phyloP scores from a whole-genome alignment of 2,888 invertebrate genomes.

The Pyrgus malvae region DNA sequence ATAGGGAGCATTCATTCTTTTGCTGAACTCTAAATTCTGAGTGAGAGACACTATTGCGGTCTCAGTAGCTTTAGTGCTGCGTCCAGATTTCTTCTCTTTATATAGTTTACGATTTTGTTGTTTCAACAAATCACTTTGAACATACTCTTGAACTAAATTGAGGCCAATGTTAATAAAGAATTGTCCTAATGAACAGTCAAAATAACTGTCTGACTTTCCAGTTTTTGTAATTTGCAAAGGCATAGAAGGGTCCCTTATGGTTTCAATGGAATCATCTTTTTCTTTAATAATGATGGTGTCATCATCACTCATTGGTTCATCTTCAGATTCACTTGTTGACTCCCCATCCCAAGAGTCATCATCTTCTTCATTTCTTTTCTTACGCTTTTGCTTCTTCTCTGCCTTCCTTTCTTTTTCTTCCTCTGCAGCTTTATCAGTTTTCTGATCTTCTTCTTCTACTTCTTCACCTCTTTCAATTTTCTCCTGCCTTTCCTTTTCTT shows the following conservation, averaged over 20 bases:
- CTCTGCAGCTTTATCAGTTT: conserved; percentile 43
- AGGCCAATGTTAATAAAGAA: conserved; percentile 96
- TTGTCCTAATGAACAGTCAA: conserved; percentile 94
- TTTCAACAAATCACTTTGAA: conserved; percentile 94
- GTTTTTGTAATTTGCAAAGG: conserved; percentile 63
- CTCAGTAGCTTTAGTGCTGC: conserved; percentile 87
- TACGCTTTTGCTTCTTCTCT: conserved; percentile 59
- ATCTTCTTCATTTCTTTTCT: conserved; percentile 72
- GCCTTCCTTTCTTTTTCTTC: conserved; percentile 53
- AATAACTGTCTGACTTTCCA: conserved; percentile 86
- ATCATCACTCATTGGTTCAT: conserved; percentile 70
- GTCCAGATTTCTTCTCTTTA: conserved; percentile 84
- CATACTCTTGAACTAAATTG: conserved; percentile 96
- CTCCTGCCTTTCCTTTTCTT: conserved; percentile 71
- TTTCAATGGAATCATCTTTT: conserved; percentile 77
- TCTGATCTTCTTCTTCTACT: conserved; percentile 46
- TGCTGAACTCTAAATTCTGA: conserved; percentile 93
- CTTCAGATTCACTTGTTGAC: conserved; percentile 76
- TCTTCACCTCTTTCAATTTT: conserved; percentile 57
- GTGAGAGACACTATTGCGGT: conserved; percentile 92
- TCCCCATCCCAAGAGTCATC: conserved; percentile 84
- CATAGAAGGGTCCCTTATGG: conserved; percentile 71
- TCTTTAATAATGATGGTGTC: conserved; percentile 81
- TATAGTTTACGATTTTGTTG: conserved; percentile 94
- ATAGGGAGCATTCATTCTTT: conserved; percentile 93